phyloP scores from a whole-genome alignment of 1,140 invertebrate genomes.

The Oryzaephilus surinamensis region DNA sequence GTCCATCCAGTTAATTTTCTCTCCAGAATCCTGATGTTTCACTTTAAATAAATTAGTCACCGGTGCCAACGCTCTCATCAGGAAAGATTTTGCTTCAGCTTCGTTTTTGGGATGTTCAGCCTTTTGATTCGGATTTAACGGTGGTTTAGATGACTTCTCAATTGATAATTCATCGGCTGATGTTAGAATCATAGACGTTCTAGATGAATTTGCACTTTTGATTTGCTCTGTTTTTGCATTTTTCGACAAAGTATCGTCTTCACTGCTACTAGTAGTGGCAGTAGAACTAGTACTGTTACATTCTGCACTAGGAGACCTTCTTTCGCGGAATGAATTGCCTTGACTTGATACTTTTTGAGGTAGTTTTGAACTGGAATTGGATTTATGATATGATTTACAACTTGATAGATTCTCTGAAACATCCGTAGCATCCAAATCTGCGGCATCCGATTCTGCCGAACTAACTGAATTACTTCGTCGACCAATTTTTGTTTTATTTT shows the following conservation, averaged over 20 bases:
- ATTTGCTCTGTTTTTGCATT: slow-evolving; percentile 15
- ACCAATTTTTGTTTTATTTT: slow-evolving; percentile 28
- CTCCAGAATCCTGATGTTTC: slow-evolving; percentile 41
- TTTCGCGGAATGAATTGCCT: slow-evolving; percentile 25
- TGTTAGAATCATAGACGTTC: slow-evolving; percentile 40
- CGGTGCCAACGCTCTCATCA: slow-evolving; percentile 56
- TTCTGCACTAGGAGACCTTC: slow-evolving; percentile 35
- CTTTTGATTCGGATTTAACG: slow-evolving; percentile 36
- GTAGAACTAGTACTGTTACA: slow-evolving; percentile 23
- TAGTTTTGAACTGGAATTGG: slow-evolving; percentile 23
- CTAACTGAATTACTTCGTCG: slow-evolving; percentile 43
- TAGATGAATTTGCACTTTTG: slow-evolving; percentile 39
- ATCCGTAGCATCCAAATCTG: slow-evolving; percentile 29
- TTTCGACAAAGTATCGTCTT: slow-evolving; percentile 39
- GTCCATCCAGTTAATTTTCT: slow-evolving; percentile 52
- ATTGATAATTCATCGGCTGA: slow-evolving; percentile 46
- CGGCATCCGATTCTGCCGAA: slow-evolving; percentile 36
- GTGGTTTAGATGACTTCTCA: slow-evolving; percentile 45
- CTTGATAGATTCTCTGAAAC: slow-evolving; percentile 28
- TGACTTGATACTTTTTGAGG: slow-evolving; percentile 27
- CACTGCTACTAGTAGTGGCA: slow-evolving; percentile 37
- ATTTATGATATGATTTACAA: slow-evolving; percentile 25
- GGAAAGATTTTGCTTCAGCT: slow-evolving; percentile 54
- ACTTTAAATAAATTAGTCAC: slow-evolving; percentile 55
- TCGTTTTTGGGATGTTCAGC: slow-evolving; percentile 45